A percentile compares a stretch with the other conserved stretches of the same genome.
phyloP scores from a whole-genome alignment of 2,888 invertebrate genomes.

The Nycteola revayana region DNA sequence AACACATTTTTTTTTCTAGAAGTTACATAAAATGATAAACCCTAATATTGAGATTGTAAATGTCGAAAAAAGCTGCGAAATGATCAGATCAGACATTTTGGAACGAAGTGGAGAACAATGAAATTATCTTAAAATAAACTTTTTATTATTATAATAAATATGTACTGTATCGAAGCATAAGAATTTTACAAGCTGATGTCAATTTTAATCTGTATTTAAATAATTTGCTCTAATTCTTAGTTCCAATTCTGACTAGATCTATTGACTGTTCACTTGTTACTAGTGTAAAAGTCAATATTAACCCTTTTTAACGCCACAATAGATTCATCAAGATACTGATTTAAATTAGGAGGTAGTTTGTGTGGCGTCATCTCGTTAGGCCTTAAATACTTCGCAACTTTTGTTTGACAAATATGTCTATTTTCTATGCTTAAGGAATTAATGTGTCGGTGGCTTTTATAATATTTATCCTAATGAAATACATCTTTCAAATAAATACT shows the following conservation, averaged over 20 bases:
- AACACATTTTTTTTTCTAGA: constrained; percentile 72
- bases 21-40: constrained; percentile 63
- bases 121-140: not conserved
- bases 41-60: constrained; percentile 76
- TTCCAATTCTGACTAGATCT: constrained; percentile 78
- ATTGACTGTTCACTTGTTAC: constrained; percentile 48
- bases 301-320: constrained; percentile 53
- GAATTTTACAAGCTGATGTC: not conserved
- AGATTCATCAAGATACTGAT: constrained; percentile 64
- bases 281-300: constrained; percentile 49
- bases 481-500: constrained; percentile 82
- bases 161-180: too few relatives aligned
- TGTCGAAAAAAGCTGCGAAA: constrained; percentile 79
- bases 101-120: constrained; percentile 40
- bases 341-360: constrained; percentile 79
- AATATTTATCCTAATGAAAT: constrained; percentile 79
- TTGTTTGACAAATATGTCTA: constrained; percentile 72
- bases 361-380: constrained; percentile 53
- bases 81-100: constrained; percentile 60
- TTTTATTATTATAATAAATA: not conserved
- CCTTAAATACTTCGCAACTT: constrained; percentile 73
- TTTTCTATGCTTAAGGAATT: constrained; percentile 81
- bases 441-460: constrained; percentile 83
- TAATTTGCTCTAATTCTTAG: constrained; percentile 48
- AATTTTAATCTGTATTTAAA: constrained; percentile 11